Conservation (phyloP, 30 jellyfish, hydroid and myxozoan genomes). For the Hydractinia symbiolongicarpus region DNA sequence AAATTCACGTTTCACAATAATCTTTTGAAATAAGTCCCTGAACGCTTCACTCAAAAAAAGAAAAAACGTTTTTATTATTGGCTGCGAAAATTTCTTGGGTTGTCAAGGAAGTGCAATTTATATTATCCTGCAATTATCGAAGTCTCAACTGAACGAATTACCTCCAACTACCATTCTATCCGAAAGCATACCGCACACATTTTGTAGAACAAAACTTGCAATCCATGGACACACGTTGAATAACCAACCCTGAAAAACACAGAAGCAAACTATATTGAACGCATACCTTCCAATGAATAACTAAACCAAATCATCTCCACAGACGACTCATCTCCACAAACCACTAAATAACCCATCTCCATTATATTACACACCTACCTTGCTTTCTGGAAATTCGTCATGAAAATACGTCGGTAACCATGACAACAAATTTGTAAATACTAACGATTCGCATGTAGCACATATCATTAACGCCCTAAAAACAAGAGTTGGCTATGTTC, state of each 20-base stretch:
- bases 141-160: not conserved
- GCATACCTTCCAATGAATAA: not conserved
- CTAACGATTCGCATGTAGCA: slow-evolving; percentile 31
- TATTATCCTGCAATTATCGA: not conserved
- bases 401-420: slow-evolving; percentile 46
- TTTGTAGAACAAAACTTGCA: slow-evolving; percentile 57
- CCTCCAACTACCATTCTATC: slow-evolving; percentile 38
- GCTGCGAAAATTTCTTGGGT: not conserved
- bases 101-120: not conserved
- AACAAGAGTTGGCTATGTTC: not conserved
- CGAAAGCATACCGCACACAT: slow-evolving; percentile 55
- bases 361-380: slow-evolving; percentile 6
- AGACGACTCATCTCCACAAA: too few species aligned
- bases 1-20: too few species aligned
- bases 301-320: not conserved
- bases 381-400: slow-evolving; percentile 31
- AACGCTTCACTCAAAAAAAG: not conserved
- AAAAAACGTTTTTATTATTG: not conserved
- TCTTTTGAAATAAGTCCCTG: too few species aligned
- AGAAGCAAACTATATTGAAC: not conserved
- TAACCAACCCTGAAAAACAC: slow-evolving; percentile 61
- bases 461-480: slow-evolving; percentile 27
- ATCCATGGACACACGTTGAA: slow-evolving; percentile 96
- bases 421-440: slow-evolving; percentile 29
- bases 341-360: too few species aligned